Conservation (phyloP, 35 echinoderm and acorn worm species). For the Anneissia japonica region DNA sequence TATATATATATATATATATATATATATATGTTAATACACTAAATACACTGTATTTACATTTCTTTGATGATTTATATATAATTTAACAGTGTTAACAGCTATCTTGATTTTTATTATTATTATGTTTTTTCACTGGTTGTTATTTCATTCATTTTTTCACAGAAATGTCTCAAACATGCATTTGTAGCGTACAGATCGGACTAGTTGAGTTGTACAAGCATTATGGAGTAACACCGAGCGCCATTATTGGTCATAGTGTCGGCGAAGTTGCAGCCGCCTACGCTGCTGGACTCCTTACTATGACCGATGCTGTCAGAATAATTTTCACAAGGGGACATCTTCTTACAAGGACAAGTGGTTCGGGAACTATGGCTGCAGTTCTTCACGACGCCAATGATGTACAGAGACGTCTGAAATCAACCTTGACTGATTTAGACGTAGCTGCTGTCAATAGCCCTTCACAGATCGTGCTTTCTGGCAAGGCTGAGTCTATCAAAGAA, state of each 20-base stretch:
- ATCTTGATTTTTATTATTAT: neutral
- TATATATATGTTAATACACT: neutral
- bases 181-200: constrained; percentile 32
- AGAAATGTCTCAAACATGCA: constrained; percentile 50
- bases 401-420: neutral
- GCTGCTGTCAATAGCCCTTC: constrained; percentile 45
- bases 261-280: constrained; percentile 63
- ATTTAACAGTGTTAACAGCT: neutral
- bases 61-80: no score
- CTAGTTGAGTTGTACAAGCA: constrained; percentile 35
- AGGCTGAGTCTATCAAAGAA: neutral
- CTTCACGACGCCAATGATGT: constrained; percentile 31
- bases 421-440: constrained; percentile 18
- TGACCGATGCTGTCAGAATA: constrained; percentile 30
- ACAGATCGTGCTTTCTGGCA: constrained; percentile 69
- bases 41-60: neutral
- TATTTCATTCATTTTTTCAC: neutral
- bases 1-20: neutral
- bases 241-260: constrained; percentile 54
- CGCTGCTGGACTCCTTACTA: constrained; percentile 24
- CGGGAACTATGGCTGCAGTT: constrained; percentile 48
- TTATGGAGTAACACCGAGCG: constrained; percentile 26
- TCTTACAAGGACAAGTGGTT: constrained; percentile 32
- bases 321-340: constrained; percentile 38
- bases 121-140: neutral